Evolutionary conservation across 2,888 invertebrate genomes (phyloP), one percentile per base, ranked within the genome.

Genomic region (Lithophane ornitopus): DNA sequence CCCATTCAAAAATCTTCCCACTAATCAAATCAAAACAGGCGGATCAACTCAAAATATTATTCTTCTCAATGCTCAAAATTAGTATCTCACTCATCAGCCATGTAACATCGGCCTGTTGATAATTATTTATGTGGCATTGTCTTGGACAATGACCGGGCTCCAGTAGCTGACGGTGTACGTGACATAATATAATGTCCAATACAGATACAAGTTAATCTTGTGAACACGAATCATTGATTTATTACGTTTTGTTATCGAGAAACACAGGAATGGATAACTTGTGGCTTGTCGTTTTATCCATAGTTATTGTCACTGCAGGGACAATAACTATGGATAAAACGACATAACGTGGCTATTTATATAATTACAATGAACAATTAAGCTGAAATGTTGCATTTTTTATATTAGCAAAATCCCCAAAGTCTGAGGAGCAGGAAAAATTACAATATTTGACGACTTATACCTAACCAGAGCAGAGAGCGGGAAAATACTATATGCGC

Each of bases 111-210:
- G 85, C 69, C 66, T 85, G 86, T 87, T 88, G 88, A 89, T 90
- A 88, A 92, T 92, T 92, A 92, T 92, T 92, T 92, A 92, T 91
- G 92, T 91, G 88, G 90, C 92, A 93, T 93, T 93, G 90, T 87
- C 52, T n/a, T 87, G 91, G 91, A 93, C 94, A 94, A 93, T 94
- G 92, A 89, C 88, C 87, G 85, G 82, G 76, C 66, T 84, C 84
- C 71, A 61, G 70, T 65, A 76, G 76, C 85, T 69, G 46, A 71
- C 77, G 79, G 68, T 67, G 88, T 90, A 91, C 91, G 91, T 92
- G 92, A 91, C 91, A 84, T 70, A 82, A 80, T 82, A 80, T 81
- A 80, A 78, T 76, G 70, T 67, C 70, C 70, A 76, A 70, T 70
- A 79, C 73, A 82, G 74, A 81, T 78, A 76, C 77, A 84, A 59